phyloP scores from a whole-genome alignment of 2,888 invertebrate species.

The Oeneis ivallda region DNA sequence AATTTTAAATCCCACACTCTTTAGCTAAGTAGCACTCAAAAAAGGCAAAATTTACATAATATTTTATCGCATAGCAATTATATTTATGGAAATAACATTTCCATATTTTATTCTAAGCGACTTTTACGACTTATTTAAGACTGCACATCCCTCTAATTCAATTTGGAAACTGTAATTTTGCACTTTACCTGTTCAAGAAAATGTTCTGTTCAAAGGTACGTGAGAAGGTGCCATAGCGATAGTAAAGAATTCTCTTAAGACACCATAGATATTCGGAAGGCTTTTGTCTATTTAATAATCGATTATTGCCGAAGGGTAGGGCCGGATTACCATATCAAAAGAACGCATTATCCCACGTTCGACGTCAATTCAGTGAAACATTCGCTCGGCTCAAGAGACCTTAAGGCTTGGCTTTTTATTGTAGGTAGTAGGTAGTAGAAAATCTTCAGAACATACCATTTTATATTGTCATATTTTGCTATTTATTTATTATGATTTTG shows the following conservation, averaged over 20 bases:
- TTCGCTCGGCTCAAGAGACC: constrained; percentile 49
- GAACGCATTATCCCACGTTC: constrained; percentile 70
- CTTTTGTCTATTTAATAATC: constrained; percentile 76
- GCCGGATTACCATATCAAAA: constrained; percentile 78
- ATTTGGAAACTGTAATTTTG: constrained; percentile 7
- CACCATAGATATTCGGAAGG: constrained; percentile 57
- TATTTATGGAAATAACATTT: no score
- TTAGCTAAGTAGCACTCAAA: no score
- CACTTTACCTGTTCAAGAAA: constrained; percentile 7
- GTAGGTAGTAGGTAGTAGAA: neutral
- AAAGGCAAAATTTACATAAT: no score
- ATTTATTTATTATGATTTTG: no score
- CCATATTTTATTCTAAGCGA: no score
- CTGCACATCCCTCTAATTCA: no score
- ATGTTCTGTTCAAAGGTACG: constrained; percentile 22
- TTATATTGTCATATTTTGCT: no score
- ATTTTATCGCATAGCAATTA: no score
- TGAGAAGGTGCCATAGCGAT: constrained; percentile 51
- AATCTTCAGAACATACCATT: neutral
- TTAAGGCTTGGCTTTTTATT: constrained; percentile 41
- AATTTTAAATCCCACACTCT: neutral
- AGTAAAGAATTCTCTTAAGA: constrained; percentile 65
- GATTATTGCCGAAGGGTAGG: constrained; percentile 68
- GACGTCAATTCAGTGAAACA: constrained; percentile 71
- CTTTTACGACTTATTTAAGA: no score